Conservation (phyloP, 2,113 vertebrate species). For the Sinocyclocheilus anshuiensis region DNA sequence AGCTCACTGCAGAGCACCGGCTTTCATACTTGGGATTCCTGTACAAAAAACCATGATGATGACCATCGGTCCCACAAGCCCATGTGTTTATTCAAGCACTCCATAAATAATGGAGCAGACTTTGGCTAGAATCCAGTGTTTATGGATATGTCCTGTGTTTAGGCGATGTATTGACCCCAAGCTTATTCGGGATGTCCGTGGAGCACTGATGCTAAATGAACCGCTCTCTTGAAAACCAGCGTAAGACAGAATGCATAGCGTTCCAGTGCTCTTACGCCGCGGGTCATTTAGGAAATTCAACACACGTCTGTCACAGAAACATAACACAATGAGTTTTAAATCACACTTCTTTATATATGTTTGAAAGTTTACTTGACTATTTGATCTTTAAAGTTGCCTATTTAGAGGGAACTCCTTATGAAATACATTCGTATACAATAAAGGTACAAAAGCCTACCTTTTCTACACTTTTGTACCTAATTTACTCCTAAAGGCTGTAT, state of each 20-base stretch:
- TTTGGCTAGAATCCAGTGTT: slow-evolving; percentile 54
- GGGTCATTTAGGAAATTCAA: not conserved
- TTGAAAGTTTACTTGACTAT: not conserved
- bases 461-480: no score
- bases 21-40: slow-evolving; percentile 61
- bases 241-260: slow-evolving; percentile 34
- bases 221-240: slow-evolving; percentile 10
- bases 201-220: slow-evolving; percentile 49
- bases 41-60: slow-evolving; percentile 54
- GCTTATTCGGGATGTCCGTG: slow-evolving; percentile 9
- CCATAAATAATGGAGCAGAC: slow-evolving; percentile 57
- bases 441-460: no score
- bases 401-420: not conserved
- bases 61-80: slow-evolving; percentile 8
- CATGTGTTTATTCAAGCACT: slow-evolving; percentile 56
- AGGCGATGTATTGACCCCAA: not conserved
- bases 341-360: no score
- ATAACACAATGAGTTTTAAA: not conserved
- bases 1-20: slow-evolving; percentile 44
- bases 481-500: not conserved
- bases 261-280: slow-evolving; percentile 55
- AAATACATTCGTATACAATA: no score
- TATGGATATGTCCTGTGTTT: slow-evolving; percentile 48
- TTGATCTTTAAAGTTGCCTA: not conserved
- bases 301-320: not conserved